phyloP scores from a whole-genome alignment of 2,113 vertebrate species.

The Sorex fumeus region DNA sequence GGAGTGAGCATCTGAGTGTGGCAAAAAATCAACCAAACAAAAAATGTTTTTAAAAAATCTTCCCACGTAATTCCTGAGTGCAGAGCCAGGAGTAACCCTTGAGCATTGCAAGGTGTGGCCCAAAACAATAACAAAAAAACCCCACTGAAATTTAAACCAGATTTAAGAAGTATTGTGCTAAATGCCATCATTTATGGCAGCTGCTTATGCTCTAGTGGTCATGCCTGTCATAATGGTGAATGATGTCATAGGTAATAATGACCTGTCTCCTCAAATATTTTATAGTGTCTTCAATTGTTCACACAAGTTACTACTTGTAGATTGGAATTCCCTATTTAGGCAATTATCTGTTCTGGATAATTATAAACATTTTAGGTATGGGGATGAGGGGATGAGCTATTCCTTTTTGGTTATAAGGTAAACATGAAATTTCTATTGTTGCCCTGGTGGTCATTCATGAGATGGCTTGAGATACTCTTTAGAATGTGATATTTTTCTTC shows the following conservation, averaged over 20 bases:
- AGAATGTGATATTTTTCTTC: constrained; percentile 41
- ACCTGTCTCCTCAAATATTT: constrained; percentile 35
- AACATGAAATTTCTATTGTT: not conserved
- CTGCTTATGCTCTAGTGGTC: not conserved
- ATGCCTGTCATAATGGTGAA: constrained; percentile 51
- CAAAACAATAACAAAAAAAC: too few species aligned
- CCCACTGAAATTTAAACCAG: not conserved
- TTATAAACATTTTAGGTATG: constrained; percentile 40
- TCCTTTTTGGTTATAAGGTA: constrained; percentile 29
- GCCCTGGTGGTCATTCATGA: not conserved
- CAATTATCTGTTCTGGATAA: constrained; percentile 25
- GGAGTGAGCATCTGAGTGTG: too few species aligned
- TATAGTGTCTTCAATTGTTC: constrained; percentile 37
- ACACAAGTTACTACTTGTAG: constrained; percentile 43
- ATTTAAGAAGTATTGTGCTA: constrained; percentile 44
- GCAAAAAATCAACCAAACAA: too few species aligned
- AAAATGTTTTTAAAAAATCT: not conserved
- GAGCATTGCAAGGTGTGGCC: too few species aligned
- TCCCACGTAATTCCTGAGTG: too few species aligned
- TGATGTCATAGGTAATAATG: constrained; percentile 41
- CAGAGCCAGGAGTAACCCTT: too few species aligned
- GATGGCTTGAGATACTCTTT: constrained; percentile 9
- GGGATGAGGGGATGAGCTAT: not conserved
- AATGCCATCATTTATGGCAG: constrained; percentile 32
- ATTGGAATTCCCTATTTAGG: constrained; percentile 43